A percentile compares a stretch with the other conserved stretches of the same genome.
Conservation (phyloP, 2,113 vertebrate species). For the Delphinapterus leucas region DNA sequence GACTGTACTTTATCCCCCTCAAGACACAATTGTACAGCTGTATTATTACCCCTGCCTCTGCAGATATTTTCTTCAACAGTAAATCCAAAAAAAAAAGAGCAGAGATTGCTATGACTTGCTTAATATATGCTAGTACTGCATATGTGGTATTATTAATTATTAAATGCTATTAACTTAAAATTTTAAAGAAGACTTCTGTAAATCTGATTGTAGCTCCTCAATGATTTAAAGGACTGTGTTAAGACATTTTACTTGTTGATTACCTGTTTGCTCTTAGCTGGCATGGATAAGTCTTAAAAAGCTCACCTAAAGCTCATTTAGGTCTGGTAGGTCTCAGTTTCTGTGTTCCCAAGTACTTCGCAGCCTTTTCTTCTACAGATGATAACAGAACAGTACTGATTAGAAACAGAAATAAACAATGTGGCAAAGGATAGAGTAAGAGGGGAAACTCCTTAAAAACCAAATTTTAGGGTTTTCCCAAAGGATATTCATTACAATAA, state of each 20-base stretch:
- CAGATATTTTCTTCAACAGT: not conserved
- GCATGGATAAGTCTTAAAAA: not conserved
- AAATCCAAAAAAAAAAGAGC: not conserved
- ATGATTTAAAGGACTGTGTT: not conserved
- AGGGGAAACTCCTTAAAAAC: not conserved
- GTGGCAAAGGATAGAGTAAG: not conserved
- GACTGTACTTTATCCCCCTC: not conserved
- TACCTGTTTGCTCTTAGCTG: not conserved
- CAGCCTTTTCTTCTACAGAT: not conserved
- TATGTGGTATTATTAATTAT: not conserved
- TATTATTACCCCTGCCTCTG: not conserved
- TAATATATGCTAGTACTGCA: not conserved
- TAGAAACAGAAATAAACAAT: not conserved
- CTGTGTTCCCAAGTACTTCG: not conserved
- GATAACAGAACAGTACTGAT: not conserved
- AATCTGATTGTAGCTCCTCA: not conserved
- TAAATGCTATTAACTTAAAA: not conserved
- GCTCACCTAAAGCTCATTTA: not conserved
- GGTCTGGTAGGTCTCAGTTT: not conserved
- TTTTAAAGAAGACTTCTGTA: not conserved
- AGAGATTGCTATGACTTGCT: not conserved
- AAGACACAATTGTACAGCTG: not conserved
- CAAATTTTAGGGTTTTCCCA: conserved; percentile 8
- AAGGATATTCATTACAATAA: not conserved
- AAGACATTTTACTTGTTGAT: not conserved